A percentile compares a stretch with the other conserved stretches of the same genome.
phyloP scores from a whole-genome alignment of 2,113 vertebrate species.

The Chitala chitala region DNA sequence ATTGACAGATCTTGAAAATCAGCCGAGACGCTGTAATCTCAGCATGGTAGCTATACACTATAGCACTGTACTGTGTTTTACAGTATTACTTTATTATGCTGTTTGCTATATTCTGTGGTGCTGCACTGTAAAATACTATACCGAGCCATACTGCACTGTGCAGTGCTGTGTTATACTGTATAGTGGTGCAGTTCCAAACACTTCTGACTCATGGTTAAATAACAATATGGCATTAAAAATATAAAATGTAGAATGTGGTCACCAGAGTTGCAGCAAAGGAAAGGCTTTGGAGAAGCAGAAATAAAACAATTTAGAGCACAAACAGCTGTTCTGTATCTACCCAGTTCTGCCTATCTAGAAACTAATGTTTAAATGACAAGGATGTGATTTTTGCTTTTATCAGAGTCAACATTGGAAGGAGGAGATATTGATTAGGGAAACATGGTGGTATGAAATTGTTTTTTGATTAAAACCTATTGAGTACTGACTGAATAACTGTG shows the following conservation, averaged over 20 bases:
- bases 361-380: background rate
- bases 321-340: background rate
- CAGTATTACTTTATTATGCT: background rate
- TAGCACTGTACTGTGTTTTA: background rate
- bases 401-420: background rate
- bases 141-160: background rate
- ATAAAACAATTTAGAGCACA: background rate
- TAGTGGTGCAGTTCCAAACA: no score
- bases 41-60: background rate
- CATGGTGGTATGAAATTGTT: constrained; percentile 21
- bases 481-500: constrained; percentile 25
- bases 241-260: background rate
- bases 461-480: constrained; percentile 34
- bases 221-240: background rate
- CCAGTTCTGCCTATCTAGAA: background rate
- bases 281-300: background rate
- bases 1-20: background rate
- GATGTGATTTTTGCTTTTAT: constrained; percentile 1
- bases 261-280: background rate
- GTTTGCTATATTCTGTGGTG: background rate
- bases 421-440: constrained; percentile 25
- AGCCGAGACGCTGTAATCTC: background rate
- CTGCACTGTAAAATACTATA: background rate
- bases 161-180: background rate
- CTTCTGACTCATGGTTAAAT: background rate